A percentile compares a stretch with the other conserved stretches of the same genome.
Conservation (phyloP, 2,113 vertebrate species). For the Pachyramphus minor region DNA sequence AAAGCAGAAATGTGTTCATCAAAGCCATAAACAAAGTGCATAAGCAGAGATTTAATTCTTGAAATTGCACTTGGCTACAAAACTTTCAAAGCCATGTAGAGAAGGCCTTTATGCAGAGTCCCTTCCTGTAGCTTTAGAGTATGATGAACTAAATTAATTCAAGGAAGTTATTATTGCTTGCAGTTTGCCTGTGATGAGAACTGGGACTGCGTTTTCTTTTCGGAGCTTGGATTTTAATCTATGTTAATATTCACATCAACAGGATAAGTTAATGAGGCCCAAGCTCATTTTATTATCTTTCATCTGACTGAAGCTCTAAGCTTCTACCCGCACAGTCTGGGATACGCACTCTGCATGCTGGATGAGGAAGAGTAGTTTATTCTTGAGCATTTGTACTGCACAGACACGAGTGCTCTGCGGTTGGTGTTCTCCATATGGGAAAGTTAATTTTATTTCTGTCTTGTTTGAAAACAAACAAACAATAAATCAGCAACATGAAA, state of each 20-base stretch:
- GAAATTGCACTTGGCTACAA: neutral
- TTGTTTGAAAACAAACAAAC: slow-evolving; percentile 63
- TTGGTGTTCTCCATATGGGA: slow-evolving; percentile 59
- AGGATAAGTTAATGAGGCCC: slow-evolving; percentile 36
- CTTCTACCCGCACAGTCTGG: neutral
- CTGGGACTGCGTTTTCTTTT: neutral
- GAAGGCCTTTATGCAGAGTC: neutral
- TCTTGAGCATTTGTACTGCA: slow-evolving; percentile 3
- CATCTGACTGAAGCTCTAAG: slow-evolving; percentile 28
- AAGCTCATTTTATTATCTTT: slow-evolving; percentile 44
- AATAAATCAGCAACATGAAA: slow-evolving; percentile 17
- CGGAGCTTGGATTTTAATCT: slow-evolving; percentile 44
- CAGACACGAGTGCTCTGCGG: slow-evolving; percentile 12
- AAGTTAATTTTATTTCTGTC: slow-evolving; percentile 53
- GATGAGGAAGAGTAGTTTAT: slow-evolving; percentile 26
- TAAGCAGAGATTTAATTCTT: slow-evolving; percentile 33
- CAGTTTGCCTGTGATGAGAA: neutral
- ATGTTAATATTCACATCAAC: slow-evolving; percentile 38
- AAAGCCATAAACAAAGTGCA: slow-evolving; percentile 6
- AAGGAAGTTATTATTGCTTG: slow-evolving; percentile 19
- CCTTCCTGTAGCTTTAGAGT: neutral
- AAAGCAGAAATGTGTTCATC: neutral
- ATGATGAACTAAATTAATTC: slow-evolving; percentile 25
- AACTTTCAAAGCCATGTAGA: neutral
- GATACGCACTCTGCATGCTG: neutral